Conservation (phyloP, 2,888 invertebrate species). For the Himalopsyche anomala region DNA sequence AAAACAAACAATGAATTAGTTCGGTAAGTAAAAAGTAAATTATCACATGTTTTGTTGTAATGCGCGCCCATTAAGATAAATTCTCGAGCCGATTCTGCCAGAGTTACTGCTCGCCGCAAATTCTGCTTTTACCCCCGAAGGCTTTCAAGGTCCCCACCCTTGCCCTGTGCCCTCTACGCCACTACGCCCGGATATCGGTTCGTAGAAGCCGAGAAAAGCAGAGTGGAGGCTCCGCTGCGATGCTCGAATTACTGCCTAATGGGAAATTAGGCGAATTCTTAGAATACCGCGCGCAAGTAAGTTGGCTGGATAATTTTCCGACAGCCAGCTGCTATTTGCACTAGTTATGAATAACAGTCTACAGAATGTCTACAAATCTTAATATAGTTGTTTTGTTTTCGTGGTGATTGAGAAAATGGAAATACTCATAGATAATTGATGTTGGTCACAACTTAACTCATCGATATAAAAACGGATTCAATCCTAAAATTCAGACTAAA, state of each 20-base stretch:
- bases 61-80: background rate
- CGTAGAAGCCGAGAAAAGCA: slow-evolving; percentile 31
- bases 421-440: no score
- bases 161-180: slow-evolving; percentile 24
- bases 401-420: no score
- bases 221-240: background rate
- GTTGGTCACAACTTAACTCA: no score
- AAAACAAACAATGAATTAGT: slow-evolving; percentile 9
- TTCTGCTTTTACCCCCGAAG: slow-evolving; percentile 38
- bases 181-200: slow-evolving; percentile 27
- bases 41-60: slow-evolving; percentile 21
- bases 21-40: slow-evolving; percentile 38
- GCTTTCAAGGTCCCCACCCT: slow-evolving; percentile 37
- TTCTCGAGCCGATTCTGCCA: slow-evolving; percentile 15
- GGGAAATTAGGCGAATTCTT: slow-evolving; percentile 38
- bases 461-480: no score
- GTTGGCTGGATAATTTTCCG: slow-evolving; percentile 10
- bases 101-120: slow-evolving; percentile 28
- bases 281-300: slow-evolving; percentile 22
- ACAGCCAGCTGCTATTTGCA: background rate
- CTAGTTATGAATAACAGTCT: slow-evolving; percentile 8
- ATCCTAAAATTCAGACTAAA: no score
- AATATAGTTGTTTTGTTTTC: no score
- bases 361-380: background rate
- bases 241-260: slow-evolving; percentile 35